Base-by-base conservation (phyloP, 2,888 invertebrate species). In the Neoitamus cyanurus region DNA sequence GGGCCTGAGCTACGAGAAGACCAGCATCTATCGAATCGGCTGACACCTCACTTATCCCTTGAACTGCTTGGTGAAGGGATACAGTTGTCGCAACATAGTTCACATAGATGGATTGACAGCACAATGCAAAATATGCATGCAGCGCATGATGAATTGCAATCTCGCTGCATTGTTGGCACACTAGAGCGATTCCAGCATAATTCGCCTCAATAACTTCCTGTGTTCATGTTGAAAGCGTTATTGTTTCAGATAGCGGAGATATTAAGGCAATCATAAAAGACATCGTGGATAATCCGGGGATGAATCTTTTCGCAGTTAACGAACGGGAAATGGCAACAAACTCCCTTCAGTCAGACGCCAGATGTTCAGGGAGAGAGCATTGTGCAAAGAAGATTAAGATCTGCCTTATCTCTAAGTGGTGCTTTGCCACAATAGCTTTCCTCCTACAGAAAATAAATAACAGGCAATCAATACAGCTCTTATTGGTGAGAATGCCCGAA, bases 321-420 rank as follows among this genome's bases (percentile, higher is more conserved):
- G 58, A 58, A 58, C 58, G 20, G 58, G 58, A 58, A 58, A 58
- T 58, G 58, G 58, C 20, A 58, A 15, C 15, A 58, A 58, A 58
- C 25, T 58, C 20, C 58, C 58, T 58, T 25, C 20, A 58, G 58
- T 58, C 25, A 58, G 58, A 58, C 20, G 58, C 58, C 58, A 58
- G 58, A 58, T 58, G 58, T 58, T 58, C 58, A 20, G 25, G 58
- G 20, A 20, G n/a, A 58, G 58, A 58, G 20, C 58, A 58, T 58
- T 58, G 58, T 58, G 58, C 58, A 70, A 34, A 70, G 28, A 70
- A 70, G 70, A 70, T 70, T 73, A 73, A 36, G 73, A 73, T 34
- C 73, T 73, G 34, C 73, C 34, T 73, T 36, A 36, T 73, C 73
- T 36, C 73, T 73, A 73, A 73, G 73, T 73, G 73, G 73, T 37